These are phyloP conservation scores for Geotrupes spiniger DNA, from an alignment of 2,888 invertebrate species.

Conservation along the genomic window DNA sequence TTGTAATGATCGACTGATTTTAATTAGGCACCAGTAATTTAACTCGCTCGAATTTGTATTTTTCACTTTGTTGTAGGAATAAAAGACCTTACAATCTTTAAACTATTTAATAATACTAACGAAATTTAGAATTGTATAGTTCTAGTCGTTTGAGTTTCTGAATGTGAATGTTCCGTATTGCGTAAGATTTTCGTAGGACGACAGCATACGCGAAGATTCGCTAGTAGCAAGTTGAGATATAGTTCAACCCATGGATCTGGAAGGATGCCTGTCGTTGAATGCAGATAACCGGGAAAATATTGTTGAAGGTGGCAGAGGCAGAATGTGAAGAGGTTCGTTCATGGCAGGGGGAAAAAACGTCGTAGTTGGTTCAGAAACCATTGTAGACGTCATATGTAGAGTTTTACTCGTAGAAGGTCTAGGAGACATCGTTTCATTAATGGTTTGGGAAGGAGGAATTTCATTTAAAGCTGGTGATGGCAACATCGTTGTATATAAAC, in stretches of 20 bases:
- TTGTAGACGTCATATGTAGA: conserved; percentile 6
- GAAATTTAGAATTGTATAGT: background rate
- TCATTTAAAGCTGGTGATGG: too few species aligned
- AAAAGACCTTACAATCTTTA: too few species aligned
- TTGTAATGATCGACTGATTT: too few species aligned
- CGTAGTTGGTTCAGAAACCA: conserved; percentile 1
- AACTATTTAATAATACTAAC: too few species aligned
- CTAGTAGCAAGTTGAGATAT: conserved; percentile 2
- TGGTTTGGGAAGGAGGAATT: too few species aligned
- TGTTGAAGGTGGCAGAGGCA: background rate
- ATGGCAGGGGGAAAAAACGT: conserved; percentile 4
- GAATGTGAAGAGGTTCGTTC: conserved; percentile 1
- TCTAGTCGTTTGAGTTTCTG: conserved; percentile 1
- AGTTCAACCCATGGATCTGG: background rate
- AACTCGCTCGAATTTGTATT: too few species aligned
- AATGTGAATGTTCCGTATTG: conserved; percentile 4
- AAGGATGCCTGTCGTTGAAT: background rate
- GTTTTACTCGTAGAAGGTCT: conserved; percentile 7
- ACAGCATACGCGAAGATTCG: conserved; percentile 3
- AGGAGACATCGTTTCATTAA: conserved; percentile 3
- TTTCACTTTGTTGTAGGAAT: too few species aligned
- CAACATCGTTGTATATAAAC: too few species aligned
- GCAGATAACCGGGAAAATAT: background rate
- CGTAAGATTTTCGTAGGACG: background rate
- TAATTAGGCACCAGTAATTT: too few species aligned